Conservation (phyloP, 2,797 vertebrate genomes). For the Ispidina lecontei region DNA sequence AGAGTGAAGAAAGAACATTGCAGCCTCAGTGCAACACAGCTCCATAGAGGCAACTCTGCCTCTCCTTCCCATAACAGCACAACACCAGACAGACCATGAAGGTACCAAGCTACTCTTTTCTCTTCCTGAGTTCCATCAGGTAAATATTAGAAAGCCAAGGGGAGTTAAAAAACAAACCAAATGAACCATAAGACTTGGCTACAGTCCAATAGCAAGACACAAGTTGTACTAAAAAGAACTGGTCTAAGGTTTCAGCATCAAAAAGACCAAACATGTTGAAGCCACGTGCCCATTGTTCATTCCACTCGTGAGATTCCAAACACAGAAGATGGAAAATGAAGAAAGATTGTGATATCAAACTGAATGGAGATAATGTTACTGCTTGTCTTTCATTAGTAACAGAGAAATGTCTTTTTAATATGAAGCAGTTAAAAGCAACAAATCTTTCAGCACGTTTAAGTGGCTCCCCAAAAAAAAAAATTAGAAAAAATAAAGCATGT, state of each 20-base stretch:
- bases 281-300: background rate
- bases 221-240: background rate
- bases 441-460: too few species aligned
- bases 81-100: background rate
- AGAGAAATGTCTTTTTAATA: background rate
- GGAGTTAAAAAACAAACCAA: background rate
- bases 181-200: background rate
- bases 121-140: background rate
- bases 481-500: background rate
- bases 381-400: background rate
- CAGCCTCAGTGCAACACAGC: background rate
- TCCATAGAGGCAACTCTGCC: background rate
- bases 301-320: background rate
- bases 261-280: background rate
- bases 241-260: background rate
- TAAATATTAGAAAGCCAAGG: background rate
- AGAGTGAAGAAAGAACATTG: background rate
- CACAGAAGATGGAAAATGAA: background rate
- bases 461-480: too few species aligned
- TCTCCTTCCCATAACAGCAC: fast-evolving
- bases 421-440: too few species aligned
- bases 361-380: background rate
- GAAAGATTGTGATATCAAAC: background rate
- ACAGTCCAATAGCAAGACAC: background rate
- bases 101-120: background rate